Evolutionary conservation across 1,140 invertebrate species (phyloP).

Genomic region (Drosophila pseudoobscura): DNA sequence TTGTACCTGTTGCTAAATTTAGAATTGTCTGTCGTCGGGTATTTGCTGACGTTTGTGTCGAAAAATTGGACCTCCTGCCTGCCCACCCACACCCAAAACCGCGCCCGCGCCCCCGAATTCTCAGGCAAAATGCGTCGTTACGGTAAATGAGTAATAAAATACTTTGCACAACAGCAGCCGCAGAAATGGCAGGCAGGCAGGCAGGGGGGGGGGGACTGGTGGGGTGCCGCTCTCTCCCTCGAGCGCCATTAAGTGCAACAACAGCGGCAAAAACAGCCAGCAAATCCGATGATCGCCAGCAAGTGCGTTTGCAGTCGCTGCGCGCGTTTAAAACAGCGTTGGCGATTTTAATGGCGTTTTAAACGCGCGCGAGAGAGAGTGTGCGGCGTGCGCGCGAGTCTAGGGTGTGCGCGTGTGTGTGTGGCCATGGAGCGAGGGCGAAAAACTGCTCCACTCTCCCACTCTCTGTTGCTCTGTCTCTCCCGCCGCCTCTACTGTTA

Average conservation of each 20-base stretch:
- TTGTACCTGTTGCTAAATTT: conserved; percentile 78
- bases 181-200: conserved; percentile 7
- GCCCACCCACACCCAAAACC: conserved; percentile 10
- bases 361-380: conserved; percentile 54
- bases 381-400: conserved; percentile 16
- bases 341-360: conserved; percentile 79
- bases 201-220: conserved; percentile 31
- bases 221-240: conserved; percentile 15
- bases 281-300: conserved; percentile 33
- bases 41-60: conserved; percentile 68
- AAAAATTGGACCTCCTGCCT: conserved; percentile 54
- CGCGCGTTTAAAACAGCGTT: conserved; percentile 66
- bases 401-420: neutral
- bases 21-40: conserved; percentile 68
- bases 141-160: conserved; percentile 81
- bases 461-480: conserved; percentile 6
- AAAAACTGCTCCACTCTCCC: conserved; percentile 14
- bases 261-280: conserved; percentile 13
- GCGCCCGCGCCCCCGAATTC: conserved; percentile 33
- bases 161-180: conserved; percentile 64
- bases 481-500: conserved; percentile 37
- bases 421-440: conserved; percentile 18
- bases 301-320: conserved; percentile 43
- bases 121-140: conserved; percentile 75
- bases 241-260: conserved; percentile 62